Conservation (phyloP, 2,888 invertebrate species). For the Drosophila cognata region DNA sequence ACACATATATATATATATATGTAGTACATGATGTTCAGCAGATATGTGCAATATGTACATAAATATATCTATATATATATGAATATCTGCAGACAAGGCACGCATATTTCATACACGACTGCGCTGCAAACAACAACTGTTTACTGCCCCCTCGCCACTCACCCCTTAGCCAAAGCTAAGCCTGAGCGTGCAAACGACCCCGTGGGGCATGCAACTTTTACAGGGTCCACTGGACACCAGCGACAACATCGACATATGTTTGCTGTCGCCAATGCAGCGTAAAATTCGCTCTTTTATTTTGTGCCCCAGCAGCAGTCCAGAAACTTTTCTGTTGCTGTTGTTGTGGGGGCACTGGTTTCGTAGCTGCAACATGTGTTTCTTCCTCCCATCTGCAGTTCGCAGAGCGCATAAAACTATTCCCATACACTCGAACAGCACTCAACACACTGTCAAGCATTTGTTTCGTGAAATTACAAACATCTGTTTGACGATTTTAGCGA, state of each 20-base stretch:
- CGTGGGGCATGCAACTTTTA: slow-evolving; percentile 60
- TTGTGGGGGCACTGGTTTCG: slow-evolving; percentile 28
- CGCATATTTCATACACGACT: slow-evolving; percentile 68
- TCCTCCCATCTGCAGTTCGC: slow-evolving; percentile 32
- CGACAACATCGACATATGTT: slow-evolving; percentile 63
- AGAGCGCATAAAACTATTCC: slow-evolving; percentile 30
- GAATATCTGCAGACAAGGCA: slow-evolving; percentile 29
- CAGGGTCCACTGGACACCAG: slow-evolving; percentile 51
- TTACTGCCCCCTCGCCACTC: not conserved
- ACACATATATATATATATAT: slow-evolving; percentile 9
- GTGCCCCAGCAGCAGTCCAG: not conserved
- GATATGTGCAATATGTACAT: slow-evolving; percentile 59
- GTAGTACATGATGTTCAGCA: slow-evolving; percentile 26
- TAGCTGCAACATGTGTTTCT: slow-evolving; percentile 50
- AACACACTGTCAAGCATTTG: slow-evolving; percentile 8
- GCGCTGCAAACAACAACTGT: slow-evolving; percentile 20
- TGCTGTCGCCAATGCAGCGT: slow-evolving; percentile 74
- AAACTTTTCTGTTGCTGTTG: slow-evolving; percentile 5
- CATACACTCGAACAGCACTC: slow-evolving; percentile 21
- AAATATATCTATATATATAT: slow-evolving; percentile 1
- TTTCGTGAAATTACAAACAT: slow-evolving; percentile 46
- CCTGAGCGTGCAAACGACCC: slow-evolving; percentile 63
- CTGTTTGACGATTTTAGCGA: slow-evolving; percentile 10
- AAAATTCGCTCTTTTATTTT: slow-evolving; percentile 57
- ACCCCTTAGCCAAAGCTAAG: not conserved